Base-by-base conservation (phyloP, 2,113 vertebrate genomes). In the Nipponia nippon region DNA sequence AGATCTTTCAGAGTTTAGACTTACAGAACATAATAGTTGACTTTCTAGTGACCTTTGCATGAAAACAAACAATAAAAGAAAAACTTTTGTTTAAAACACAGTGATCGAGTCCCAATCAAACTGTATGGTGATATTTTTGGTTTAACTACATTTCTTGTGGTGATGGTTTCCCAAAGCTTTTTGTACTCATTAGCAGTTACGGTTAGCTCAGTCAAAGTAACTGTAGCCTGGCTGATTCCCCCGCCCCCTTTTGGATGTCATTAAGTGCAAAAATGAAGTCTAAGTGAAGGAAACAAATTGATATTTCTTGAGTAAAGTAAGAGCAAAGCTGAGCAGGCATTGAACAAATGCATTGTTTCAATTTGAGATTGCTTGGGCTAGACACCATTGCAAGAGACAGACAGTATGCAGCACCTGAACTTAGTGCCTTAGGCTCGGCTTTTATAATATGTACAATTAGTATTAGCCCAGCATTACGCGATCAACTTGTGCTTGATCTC, bases 111-210 rank as follows among this genome's bases (percentile, higher is more conserved):
- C 49, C 55, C 66, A 90, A 6, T 93, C 29, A 81, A 96, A 93
- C 62, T 94, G 71, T 85, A 50, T 73, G 53, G 50, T 25, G 32
- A 36, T 94, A 95, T 94, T 97, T 98, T 96, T 93, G 95, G 89
- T 89, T 94, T 94, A 95, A 94, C 52, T 56, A 58, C 53, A 78
- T 83, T 94, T 95, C 79, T 97, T 91, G 69, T 84, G 83, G 76
- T 61, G 52, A 69, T 92, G 95, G 58, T 91, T 97, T 97, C 66
- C 73, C 79, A 61, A 81, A 80, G 46, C 21, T 94, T 97, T 97
- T 97, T 95, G 62, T 90, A 79, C 58, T 83, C 7, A 7, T 79
- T 75, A 79, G 85, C 75, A 80, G 86, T 96, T 96, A 90, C 44
- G 90, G 70, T 95, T 89, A 95, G 81, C 55, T 70, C 42, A 88